A percentile compares a stretch with the other conserved stretches of the same genome.
Conservation (phyloP, 2,888 invertebrate genomes). For the Allacma fusca region DNA sequence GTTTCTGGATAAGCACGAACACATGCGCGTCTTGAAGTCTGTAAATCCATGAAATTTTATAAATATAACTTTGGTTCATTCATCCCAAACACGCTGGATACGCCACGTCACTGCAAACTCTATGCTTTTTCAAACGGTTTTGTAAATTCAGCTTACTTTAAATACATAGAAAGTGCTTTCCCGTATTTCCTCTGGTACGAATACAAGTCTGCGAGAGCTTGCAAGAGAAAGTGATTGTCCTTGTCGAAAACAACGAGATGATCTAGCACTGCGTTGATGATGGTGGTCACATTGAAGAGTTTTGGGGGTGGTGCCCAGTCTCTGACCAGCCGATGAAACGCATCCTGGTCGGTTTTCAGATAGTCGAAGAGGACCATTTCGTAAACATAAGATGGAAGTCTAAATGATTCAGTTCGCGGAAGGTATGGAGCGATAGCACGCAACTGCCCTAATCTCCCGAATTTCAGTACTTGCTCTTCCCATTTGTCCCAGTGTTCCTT, state of each 20-base stretch:
- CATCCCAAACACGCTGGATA: too few species aligned
- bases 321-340: constrained; percentile 83
- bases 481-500: constrained; percentile 74
- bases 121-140: too few species aligned
- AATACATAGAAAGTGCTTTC: constrained; percentile 88
- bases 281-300: constrained; percentile 81
- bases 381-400: constrained; percentile 83
- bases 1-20: constrained; percentile 84
- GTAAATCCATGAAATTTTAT: too few species aligned
- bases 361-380: constrained; percentile 95
- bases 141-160: constrained; percentile 70
- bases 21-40: constrained; percentile 82
- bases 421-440: constrained; percentile 81
- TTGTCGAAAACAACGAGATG: constrained; percentile 74
- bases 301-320: constrained; percentile 81
- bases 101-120: too few species aligned
- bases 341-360: constrained; percentile 81
- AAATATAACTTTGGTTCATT: too few species aligned
- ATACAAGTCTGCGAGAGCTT: constrained; percentile 88
- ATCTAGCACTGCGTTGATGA: constrained; percentile 86
- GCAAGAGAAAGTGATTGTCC: constrained; percentile 77
- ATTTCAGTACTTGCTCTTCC: constrained; percentile 92
- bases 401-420: constrained; percentile 72
- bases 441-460: constrained; percentile 82
- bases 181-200: constrained; percentile 88